Base-by-base conservation (phyloP, 2,888 invertebrate species). In the Platycnemis pennipes region DNA sequence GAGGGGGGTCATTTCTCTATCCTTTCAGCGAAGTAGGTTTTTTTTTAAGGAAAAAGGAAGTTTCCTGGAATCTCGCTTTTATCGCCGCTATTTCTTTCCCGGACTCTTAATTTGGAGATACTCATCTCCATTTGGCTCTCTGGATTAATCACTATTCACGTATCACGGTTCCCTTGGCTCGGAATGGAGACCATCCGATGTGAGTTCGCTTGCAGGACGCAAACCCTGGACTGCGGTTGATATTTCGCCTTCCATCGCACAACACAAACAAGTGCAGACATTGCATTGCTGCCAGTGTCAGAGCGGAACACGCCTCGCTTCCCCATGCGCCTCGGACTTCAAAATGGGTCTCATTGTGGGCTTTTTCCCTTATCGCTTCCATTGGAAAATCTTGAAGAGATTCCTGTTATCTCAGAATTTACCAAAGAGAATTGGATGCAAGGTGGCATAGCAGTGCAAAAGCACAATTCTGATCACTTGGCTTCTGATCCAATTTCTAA, bases 31-130 rank as follows among this genome's bases (percentile, higher is more conserved):
- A 13, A 77, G 31, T 13, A 77, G 77, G 37, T 5, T 13, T n/a
- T 7, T 22, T 26, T 7, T 22, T 2, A 2, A 26, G n/a, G n/a
- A 2, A 19, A 26, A 1, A 26, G 31, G 77, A 16, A 37, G 31
- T 37, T 77, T 31, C 31, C 77, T 77, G 11, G 37, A 77, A 77
- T 77, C 31, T 69, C 77, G 77, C 77, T 13, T 37, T 77, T 77
- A 37, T 45, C 26, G n/a, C 3, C 0, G 45, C 13, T 13, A 45
- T 46, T 87, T 46, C 46, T 46, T 87, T 45, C 16, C 46, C 87
- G n/a, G 22, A 26, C 46, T 45, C 45, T 87, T 87, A 87, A 87
- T 87, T 87, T 87, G 87, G 87, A 87, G 87, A 87, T 45, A 26
- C 0, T 37, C 31, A 77, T 77, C 77, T 77, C 11, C 13, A 5